phyloP scores from a whole-genome alignment of 2,113 vertebrate species.

The Psittacus erithacus region DNA sequence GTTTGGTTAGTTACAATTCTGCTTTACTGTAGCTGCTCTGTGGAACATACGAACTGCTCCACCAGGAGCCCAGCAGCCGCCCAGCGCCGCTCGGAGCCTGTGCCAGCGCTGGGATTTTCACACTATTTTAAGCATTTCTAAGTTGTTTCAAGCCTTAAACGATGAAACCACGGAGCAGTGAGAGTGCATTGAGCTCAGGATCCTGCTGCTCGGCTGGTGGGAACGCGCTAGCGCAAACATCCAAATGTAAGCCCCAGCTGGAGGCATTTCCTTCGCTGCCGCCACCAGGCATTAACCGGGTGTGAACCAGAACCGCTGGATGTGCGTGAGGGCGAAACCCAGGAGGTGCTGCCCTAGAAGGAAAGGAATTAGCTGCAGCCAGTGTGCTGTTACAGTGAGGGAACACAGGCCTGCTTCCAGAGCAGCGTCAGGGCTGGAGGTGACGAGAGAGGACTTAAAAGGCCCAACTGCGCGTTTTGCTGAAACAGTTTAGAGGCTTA shows the following conservation, averaged over 20 bases:
- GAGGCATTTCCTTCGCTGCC: background rate
- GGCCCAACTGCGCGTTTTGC: background rate
- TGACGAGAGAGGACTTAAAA: background rate
- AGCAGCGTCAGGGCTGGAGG: background rate
- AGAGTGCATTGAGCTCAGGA: conserved; percentile 42
- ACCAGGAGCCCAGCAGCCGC: conserved; percentile 16
- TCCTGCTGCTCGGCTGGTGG: conserved; percentile 39
- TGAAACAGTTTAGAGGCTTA: background rate
- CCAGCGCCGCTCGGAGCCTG: background rate
- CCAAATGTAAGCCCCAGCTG: conserved; percentile 32
- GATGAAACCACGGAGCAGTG: conserved; percentile 38
- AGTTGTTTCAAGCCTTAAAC: conserved; percentile 52
- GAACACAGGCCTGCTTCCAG: background rate
- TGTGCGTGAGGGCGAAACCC: fast-evolving
- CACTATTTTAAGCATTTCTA: conserved; percentile 46
- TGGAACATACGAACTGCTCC: background rate
- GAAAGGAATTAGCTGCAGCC: conserved; percentile 12
- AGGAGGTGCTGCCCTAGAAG: conserved; percentile 22
- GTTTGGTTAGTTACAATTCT: background rate
- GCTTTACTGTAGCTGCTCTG: background rate
- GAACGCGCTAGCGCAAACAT: conserved; percentile 3
- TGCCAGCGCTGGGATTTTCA: conserved; percentile 44
- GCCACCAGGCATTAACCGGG: background rate
- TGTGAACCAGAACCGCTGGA: background rate
- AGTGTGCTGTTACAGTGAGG: background rate